Evolutionary conservation across 2,888 invertebrate species (phyloP), one percentile per base, ranked within the genome.

Genomic region (Theristus sp.): DNA sequence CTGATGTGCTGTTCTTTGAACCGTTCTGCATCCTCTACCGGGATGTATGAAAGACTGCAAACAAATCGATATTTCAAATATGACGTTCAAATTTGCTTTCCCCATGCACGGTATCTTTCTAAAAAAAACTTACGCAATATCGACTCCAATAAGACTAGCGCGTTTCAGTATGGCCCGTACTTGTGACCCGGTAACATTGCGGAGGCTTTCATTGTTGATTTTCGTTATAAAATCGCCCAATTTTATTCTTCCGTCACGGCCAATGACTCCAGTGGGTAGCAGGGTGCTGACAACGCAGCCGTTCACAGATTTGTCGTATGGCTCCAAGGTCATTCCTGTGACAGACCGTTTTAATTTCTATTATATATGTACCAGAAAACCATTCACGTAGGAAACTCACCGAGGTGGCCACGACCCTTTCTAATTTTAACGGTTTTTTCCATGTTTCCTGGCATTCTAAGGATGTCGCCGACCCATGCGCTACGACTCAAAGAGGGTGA

Each of bases 201-300:
- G 73, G 68, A 82, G 73, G 62, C 75, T 78, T 71, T 82, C 81
- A 67, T 80, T 78, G 73, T 82, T 82, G 61, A 83, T 75, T 54
- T 78, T 75, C 25, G 80, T 75, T 64, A 82, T 73, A 67, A 79
- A 79, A 70, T 82, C 82, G 1, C 82, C 82, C 2, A 77, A 76
- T 62, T 76, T 75, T 58, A 83, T 74, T 57, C 80, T 75, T 20
- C 81, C 81, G 72, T 82, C 82, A 64, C 76, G 73, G 60, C 75
- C 76, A n/a, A 81, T 75, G 22, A 81, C 80, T 60, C 82, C 80
- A 61, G 75, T 76, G 49, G 75, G 72, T 17, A 75, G 73, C n/a
- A 82, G 73, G 52, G 74, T 71, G 63, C 75, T 78, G 26, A 81
- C 77, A 13, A 78, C 68, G 67, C 79, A 79, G 24, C 82, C 82